These are phyloP conservation scores for Muschampia plurimacula DNA, from an alignment of 2,888 invertebrate genomes.

Conservation along the genomic window DNA sequence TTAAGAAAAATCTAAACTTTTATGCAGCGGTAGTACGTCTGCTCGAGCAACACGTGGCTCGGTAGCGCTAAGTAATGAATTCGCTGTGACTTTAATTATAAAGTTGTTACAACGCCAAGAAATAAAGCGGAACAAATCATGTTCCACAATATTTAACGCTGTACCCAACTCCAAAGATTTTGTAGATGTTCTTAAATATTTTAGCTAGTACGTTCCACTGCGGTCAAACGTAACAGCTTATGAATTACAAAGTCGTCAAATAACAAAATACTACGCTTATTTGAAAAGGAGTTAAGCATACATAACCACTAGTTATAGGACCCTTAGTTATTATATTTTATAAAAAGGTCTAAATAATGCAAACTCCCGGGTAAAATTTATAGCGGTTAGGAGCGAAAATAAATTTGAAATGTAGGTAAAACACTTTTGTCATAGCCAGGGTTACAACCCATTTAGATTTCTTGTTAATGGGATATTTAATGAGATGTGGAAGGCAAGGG, in stretches of 20 bases:
- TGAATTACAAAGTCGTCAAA: conserved; percentile 59
- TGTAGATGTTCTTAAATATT: conserved; percentile 54
- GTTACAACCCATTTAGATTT: conserved; percentile 48
- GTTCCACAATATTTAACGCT: conserved; percentile 56
- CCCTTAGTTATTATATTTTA: conserved; percentile 57
- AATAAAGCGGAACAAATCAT: conserved; percentile 59
- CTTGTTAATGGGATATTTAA: conserved; percentile 50
- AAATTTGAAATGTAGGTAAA: conserved; percentile 52
- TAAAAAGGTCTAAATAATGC: conserved; percentile 56
- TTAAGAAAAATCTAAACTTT: conserved; percentile 75
- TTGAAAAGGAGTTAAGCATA: conserved; percentile 59
- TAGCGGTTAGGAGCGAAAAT: conserved; percentile 53
- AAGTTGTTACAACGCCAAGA: conserved; percentile 61
- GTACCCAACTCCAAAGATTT: conserved; percentile 57
- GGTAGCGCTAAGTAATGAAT: conserved; percentile 74
- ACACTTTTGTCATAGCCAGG: conserved; percentile 49
- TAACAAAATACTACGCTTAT: conserved; percentile 56
- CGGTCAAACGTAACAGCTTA: conserved; percentile 64
- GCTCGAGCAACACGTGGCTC: conserved; percentile 73
- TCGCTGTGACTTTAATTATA: conserved; percentile 65
- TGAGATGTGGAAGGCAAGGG: conserved; percentile 45
- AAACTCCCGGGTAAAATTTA: conserved; percentile 57
- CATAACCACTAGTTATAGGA: conserved; percentile 55
- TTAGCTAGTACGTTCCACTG: conserved; percentile 54
- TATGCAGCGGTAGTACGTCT: conserved; percentile 57